Evolutionary conservation across 2,888 invertebrate genomes (phyloP).

Genomic region (Dicranocentrus wangi): DNA sequence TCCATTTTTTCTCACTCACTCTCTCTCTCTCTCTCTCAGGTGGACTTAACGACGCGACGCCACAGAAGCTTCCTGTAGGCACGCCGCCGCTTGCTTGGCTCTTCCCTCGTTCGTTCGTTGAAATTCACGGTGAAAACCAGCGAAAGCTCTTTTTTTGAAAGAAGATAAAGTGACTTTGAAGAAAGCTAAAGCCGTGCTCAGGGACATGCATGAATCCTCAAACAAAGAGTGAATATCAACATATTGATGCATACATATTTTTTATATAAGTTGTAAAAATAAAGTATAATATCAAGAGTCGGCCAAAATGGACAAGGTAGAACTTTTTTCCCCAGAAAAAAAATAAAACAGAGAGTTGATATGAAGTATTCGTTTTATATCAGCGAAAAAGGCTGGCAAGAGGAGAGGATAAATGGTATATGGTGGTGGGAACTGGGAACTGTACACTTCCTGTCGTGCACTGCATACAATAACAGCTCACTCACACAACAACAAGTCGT

Average conservation of each 20-base stretch:
- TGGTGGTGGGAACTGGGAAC: too few relatives aligned
- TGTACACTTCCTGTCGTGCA: too few relatives aligned
- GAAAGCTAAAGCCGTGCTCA: constrained; percentile 41
- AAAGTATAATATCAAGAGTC: neutral
- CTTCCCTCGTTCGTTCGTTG: neutral
- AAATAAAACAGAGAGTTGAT: too few relatives aligned
- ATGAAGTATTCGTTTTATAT: too few relatives aligned
- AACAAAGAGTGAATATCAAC: constrained; percentile 22
- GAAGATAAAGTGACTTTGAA: constrained; percentile 37
- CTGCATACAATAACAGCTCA: too few relatives aligned
- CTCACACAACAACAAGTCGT: too few relatives aligned
- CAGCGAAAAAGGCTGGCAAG: too few relatives aligned
- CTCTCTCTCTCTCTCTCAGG: constrained; percentile 4
- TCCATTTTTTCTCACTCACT: too few relatives aligned
- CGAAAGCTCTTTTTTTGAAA: constrained; percentile 15
- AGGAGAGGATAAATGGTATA: neutral
- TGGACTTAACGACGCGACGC: too few relatives aligned
- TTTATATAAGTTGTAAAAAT: neutral
- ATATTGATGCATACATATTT: constrained; percentile 12
- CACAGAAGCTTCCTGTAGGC: too few relatives aligned
- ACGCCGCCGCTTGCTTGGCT: too few relatives aligned
- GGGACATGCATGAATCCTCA: constrained; percentile 24
- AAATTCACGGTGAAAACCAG: constrained; percentile 4
- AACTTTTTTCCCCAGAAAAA: neutral
- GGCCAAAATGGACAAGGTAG: neutral